Percentiles rank a stretch among this genome's conserved stretches.
Evolutionary conservation across 1,140 invertebrate species (phyloP).

Genomic region (Ceratina calcarata): DNA sequence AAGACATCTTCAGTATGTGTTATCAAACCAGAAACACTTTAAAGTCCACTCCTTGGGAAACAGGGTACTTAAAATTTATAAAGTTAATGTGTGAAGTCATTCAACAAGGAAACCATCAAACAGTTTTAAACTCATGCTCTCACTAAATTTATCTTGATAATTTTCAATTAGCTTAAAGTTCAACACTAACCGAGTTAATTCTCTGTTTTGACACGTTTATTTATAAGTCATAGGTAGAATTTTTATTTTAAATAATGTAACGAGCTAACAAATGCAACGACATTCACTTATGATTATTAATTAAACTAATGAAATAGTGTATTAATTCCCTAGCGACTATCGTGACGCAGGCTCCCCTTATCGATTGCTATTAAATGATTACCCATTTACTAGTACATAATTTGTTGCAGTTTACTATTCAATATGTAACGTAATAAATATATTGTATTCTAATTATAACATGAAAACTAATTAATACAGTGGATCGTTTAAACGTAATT

Average conservation of each 20-base stretch:
- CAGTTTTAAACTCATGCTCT: background rate
- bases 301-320: background rate
- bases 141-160: background rate
- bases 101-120: background rate
- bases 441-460: too few relatives aligned
- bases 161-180: too few relatives aligned
- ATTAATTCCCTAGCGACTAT: background rate
- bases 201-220: background rate
- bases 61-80: background rate
- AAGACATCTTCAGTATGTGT: too few relatives aligned
- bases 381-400: background rate
- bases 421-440: background rate
- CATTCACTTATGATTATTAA: background rate
- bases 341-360: background rate
- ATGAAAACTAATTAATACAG: too few relatives aligned
- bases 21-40: background rate
- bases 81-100: background rate
- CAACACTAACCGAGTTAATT: background rate
- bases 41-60: background rate
- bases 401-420: background rate
- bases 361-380: slow-evolving; percentile 13
- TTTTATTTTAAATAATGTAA: too few relatives aligned
- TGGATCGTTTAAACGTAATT: too few relatives aligned
- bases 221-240: background rate
- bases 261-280: background rate